Evolutionary conservation across 1,140 invertebrate species (phyloP), one percentile per base, ranked within the genome.

Genomic region (Drosophila seguyi): DNA sequence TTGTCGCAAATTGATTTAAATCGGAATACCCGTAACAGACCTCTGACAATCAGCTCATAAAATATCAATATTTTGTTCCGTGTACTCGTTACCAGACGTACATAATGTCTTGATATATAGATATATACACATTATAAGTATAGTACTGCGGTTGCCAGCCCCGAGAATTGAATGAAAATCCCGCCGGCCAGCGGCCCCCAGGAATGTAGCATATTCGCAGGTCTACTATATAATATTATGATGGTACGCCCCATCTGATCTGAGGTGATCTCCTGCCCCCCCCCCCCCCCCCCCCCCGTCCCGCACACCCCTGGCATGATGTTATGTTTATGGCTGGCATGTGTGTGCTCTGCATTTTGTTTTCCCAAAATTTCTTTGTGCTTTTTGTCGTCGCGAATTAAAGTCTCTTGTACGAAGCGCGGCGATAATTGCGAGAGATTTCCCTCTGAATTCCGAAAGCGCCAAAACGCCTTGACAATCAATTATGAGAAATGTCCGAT

Each of bases 201-300:
- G 75, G 81, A 90, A 90, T 90, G 66, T 90, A 73, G 85, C 86
- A 88, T 85, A 88, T 88, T 90, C 75, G 85, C 78, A 44, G 63
- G 60, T 63, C 60, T 63, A 76, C 65, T 48, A 79, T 69, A 47
- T 45, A 3, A 55, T 55, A 47, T 45, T 6, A 55, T 55, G 31
- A 25, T 25, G 25, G 39, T 60, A 66, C 42, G 53, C 53, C 62
- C 41, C 62, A 65, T 45, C 52, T 55, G 34, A 55, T 55, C 52
- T 4, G 52, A 38, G 10, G 14, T 14, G 6, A 11, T 53, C 47
- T 18, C 47, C 14, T n/a, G 34, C n/a, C n/a, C n/a, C n/a, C n/a
- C n/a, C n/a, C n/a, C n/a, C n/a, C n/a, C n/a, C n/a, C n/a, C n/a
- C n/a, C n/a, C n/a, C n/a, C n/a, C n/a, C n/a, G 5, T 22, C 6